Evolutionary conservation across 2,888 invertebrate species (phyloP).

Genomic region (Odontocolon sp.): DNA sequence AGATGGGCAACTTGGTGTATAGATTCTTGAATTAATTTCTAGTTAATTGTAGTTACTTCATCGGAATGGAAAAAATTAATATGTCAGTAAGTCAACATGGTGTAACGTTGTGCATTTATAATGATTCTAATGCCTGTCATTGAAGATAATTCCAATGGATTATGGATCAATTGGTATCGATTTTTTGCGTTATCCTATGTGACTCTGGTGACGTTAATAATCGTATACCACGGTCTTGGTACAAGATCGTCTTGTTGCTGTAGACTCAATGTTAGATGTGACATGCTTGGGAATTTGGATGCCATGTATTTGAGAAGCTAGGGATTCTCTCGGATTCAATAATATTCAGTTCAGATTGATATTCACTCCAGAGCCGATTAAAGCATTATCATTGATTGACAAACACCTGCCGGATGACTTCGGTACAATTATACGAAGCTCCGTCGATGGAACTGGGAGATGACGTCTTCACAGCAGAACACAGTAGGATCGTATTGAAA

Average conservation of each 20-base stretch:
- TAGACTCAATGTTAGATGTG: no score
- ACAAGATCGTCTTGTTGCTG: conserved; percentile 40
- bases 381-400: conserved; percentile 20
- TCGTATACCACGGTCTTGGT: conserved; percentile 1
- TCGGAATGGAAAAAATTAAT: no score
- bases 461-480: not conserved
- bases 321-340: not conserved
- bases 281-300: no score
- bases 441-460: not conserved
- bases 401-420: conserved; percentile 1
- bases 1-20: no score
- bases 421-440: conserved; percentile 15
- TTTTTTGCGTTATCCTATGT: conserved; percentile 18
- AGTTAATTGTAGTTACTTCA: no score
- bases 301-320: no score
- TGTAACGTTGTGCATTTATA: not conserved
- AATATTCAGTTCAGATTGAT: conserved; percentile 15
- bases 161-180: conserved; percentile 43
- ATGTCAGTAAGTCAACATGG: not conserved
- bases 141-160: conserved; percentile 27
- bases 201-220: conserved; percentile 33
- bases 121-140: conserved; percentile 19
- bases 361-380: conserved; percentile 2
- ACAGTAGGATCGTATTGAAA: conserved; percentile 6
- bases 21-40: no score